phyloP scores from a whole-genome alignment of 2,797 vertebrate species.

The Pipistrellus nathusii region DNA sequence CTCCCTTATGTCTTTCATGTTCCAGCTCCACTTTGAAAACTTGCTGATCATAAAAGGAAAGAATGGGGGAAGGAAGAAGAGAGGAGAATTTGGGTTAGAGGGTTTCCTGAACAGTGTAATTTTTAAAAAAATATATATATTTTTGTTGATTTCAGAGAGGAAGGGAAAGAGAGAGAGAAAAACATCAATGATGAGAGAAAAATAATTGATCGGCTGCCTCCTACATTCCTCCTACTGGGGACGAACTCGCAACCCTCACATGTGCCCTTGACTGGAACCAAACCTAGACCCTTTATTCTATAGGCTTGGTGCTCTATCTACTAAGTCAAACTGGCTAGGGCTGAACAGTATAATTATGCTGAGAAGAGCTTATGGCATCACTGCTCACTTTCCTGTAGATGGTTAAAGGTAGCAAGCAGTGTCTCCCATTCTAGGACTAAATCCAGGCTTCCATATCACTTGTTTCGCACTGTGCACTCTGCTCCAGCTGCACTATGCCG shows the following conservation, averaged over 20 bases:
- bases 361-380: background rate
- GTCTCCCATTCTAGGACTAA: background rate
- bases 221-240: too few relatives aligned
- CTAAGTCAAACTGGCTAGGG: too few relatives aligned
- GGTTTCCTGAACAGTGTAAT: background rate
- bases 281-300: too few relatives aligned
- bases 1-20: background rate
- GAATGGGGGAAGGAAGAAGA: background rate
- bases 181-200: too few relatives aligned
- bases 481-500: background rate
- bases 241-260: too few relatives aligned
- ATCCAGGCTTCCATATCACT: background rate
- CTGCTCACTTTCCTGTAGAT: background rate
- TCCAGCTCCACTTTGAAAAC: background rate
- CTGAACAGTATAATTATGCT: background rate
- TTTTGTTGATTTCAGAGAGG: too few relatives aligned
- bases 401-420: background rate
- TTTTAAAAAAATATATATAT: too few relatives aligned
- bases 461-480: background rate
- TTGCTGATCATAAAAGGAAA: background rate
- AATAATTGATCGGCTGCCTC: too few relatives aligned
- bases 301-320: too few relatives aligned
- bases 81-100: too few relatives aligned
- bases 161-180: too few relatives aligned
- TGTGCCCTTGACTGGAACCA: too few relatives aligned